Percentiles rank a stretch among this genome's conserved stretches.
Conservation (phyloP, 1,140 invertebrate genomes). For the Drosophila nikananu region DNA sequence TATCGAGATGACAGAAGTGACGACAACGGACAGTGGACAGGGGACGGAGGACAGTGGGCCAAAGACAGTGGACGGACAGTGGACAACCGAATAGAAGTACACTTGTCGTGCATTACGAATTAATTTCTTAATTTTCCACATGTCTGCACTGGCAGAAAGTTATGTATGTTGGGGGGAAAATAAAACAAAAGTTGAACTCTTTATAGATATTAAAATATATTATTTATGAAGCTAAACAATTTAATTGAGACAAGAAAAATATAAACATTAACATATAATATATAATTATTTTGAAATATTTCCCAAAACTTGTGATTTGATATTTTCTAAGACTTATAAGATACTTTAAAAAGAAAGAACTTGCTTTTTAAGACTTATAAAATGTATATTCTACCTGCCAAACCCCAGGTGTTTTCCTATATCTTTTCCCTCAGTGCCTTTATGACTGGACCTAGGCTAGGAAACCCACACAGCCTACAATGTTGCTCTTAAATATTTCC, state of each 20-base stretch:
- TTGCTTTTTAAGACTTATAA: no score
- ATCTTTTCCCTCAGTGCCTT: slow-evolving; percentile 21
- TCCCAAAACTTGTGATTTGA: no score
- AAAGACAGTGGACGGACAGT: slow-evolving; percentile 1
- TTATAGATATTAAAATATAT: no score
- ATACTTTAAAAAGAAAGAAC: no score
- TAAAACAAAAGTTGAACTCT: neutral
- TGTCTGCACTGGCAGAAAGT: slow-evolving; percentile 27
- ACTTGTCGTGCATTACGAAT: slow-evolving; percentile 63
- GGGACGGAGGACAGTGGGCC: slow-evolving; percentile 10
- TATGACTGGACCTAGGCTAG: slow-evolving; percentile 28
- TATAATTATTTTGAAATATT: no score
- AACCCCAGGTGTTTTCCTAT: neutral
- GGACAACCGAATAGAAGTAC: slow-evolving; percentile 37
- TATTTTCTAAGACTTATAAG: no score
- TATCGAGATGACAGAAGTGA: slow-evolving; percentile 82
- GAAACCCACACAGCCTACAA: slow-evolving; percentile 44
- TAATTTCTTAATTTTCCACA: slow-evolving; percentile 74
- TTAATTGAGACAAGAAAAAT: no score
- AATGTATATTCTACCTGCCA: neutral
- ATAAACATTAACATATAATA: no score
- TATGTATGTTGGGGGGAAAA: no score
- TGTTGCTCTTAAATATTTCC: slow-evolving; percentile 80
- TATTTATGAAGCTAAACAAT: no score
- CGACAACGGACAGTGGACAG: slow-evolving; percentile 43